A percentile compares a stretch with the other conserved stretches of the same genome.
Evolutionary conservation across 2,888 invertebrate species (phyloP).

Genomic region (Phorcus lineatus): DNA sequence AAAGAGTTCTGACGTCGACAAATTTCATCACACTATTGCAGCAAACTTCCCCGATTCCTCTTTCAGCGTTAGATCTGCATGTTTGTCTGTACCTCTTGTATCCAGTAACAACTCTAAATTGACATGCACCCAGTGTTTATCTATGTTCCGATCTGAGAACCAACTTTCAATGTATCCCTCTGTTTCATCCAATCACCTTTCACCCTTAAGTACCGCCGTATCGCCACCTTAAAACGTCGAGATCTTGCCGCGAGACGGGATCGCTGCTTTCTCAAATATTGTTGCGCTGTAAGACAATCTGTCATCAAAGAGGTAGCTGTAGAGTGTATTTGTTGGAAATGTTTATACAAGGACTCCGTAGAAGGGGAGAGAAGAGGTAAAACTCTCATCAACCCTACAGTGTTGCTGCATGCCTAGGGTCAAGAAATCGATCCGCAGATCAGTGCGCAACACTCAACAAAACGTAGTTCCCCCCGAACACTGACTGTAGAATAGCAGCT

Average conservation of each 20-base stretch:
- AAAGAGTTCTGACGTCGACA: no score
- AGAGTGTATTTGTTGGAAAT: background rate
- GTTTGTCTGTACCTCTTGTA: no score
- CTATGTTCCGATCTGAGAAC: background rate
- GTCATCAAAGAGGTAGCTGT: background rate
- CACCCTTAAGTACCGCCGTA: background rate
- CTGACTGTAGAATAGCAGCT: no score
- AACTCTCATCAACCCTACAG: slow-evolving; percentile 2
- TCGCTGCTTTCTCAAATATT: slow-evolving; percentile 1
- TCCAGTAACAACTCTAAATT: no score
- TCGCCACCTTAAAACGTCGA: background rate
- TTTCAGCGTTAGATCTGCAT: no score
- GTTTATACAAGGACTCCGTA: background rate
- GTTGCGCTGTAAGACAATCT: background rate
- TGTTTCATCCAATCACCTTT: background rate
- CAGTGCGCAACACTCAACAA: slow-evolving; percentile 10
- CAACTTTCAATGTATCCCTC: background rate
- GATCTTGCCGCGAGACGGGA: background rate
- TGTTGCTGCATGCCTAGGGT: background rate
- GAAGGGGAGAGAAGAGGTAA: background rate
- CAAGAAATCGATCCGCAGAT: slow-evolving; percentile 10
- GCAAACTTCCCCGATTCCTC: no score
- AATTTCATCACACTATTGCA: no score
- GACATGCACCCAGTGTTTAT: background rate
- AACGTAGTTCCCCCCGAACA: background rate